A percentile compares a stretch with the other conserved stretches of the same genome.
phyloP scores from a whole-genome alignment of 1,140 invertebrate genomes.

The Bombus haemorrhoidalis region DNA sequence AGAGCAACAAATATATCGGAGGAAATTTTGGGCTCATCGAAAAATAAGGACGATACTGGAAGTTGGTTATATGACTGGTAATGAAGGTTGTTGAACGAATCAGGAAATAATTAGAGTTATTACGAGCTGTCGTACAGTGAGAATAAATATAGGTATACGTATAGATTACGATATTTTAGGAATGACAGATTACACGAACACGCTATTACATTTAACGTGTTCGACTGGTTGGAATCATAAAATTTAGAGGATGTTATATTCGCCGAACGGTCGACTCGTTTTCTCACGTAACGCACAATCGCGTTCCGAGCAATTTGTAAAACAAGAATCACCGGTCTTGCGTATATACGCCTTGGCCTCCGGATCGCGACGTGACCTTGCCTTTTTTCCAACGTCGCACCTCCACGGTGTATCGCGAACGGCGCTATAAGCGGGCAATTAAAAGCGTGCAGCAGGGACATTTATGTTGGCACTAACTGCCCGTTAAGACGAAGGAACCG shows the following conservation, averaged over 20 bases:
- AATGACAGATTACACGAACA: too few relatives aligned
- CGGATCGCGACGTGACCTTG: slow-evolving; percentile 4
- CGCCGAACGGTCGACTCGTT: neutral
- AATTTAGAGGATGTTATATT: neutral
- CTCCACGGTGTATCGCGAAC: slow-evolving; percentile 52
- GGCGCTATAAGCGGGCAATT: slow-evolving; percentile 75
- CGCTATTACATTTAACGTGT: too few relatives aligned
- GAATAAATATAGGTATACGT: too few relatives aligned
- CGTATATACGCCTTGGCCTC: neutral
- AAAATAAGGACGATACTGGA: neutral
- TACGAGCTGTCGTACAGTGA: too few relatives aligned
- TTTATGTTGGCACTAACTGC: slow-evolving; percentile 78
- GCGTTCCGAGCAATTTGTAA: slow-evolving; percentile 36
- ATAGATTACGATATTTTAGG: too few relatives aligned
- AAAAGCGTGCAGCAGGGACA: slow-evolving; percentile 76
- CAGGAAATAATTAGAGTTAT: too few relatives aligned
- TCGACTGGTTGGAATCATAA: neutral
- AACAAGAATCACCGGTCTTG: slow-evolving; percentile 32
- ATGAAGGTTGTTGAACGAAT: too few relatives aligned
- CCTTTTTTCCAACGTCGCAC: slow-evolving; percentile 6
- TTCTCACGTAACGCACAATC: slow-evolving; percentile 8
- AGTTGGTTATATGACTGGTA: neutral
- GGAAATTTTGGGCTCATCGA: too few relatives aligned
- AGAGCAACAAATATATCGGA: neutral
- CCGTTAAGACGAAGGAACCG: slow-evolving; percentile 77